A percentile compares a stretch with the other conserved stretches of the same genome.
These are phyloP conservation scores for Pasiphila rectangulata DNA, from an alignment of 2,888 invertebrate species.

Conservation along the genomic window DNA sequence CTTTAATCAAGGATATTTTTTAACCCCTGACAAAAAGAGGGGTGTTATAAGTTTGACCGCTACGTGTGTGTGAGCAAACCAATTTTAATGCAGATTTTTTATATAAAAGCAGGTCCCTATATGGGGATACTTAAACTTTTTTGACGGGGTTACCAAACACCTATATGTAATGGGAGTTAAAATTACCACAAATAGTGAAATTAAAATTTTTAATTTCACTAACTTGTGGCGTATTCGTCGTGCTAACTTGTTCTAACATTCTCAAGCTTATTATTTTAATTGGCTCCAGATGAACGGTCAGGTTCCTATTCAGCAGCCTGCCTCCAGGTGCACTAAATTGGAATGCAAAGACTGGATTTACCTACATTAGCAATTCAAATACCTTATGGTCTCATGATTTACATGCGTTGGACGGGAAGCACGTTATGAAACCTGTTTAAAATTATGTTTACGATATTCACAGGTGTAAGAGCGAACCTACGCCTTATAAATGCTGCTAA, in stretches of 20 bases:
- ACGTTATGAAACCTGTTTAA: constrained; percentile 18
- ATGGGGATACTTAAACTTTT: no score
- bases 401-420: constrained; percentile 36
- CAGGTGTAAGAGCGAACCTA: constrained; percentile 21
- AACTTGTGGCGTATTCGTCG: neutral
- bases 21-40: no score
- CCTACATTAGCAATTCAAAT: constrained; percentile 58
- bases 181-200: no score
- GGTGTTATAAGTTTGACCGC: no score
- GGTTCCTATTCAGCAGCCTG: constrained; percentile 4
- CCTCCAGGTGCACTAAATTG: constrained; percentile 24
- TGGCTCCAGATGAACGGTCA: neutral
- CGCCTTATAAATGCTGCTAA: neutral
- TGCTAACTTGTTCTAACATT: neutral
- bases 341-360: constrained; percentile 37
- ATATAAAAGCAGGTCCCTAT: no score
- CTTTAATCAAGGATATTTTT: no score
- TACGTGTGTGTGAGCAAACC: no score
- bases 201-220: no score
- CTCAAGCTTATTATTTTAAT: neutral
- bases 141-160: no score
- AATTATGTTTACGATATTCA: constrained; percentile 13
- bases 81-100: no score
- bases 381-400: constrained; percentile 45
- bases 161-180: no score